Evolutionary conservation across 2,113 vertebrate species (phyloP).

Genomic region (Rhizomys pruinosus): DNA sequence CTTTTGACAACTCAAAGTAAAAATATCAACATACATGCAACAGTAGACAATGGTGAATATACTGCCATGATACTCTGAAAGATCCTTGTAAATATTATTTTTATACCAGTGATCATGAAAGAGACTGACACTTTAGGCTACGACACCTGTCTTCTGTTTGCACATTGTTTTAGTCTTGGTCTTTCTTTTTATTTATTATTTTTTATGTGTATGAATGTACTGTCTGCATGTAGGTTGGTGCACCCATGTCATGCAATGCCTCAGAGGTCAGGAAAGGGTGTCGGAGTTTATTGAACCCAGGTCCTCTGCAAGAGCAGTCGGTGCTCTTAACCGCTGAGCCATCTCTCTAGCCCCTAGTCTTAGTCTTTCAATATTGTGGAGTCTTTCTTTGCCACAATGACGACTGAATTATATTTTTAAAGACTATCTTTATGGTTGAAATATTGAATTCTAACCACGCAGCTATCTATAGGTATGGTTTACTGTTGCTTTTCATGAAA

Average conservation of each 20-base stretch:
- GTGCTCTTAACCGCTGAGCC: too few relatives aligned
- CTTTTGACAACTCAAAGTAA: not conserved
- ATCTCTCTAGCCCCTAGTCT: too few relatives aligned
- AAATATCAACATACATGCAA: slow-evolving; percentile 27
- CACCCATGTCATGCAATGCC: too few relatives aligned
- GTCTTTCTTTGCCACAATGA: not conserved
- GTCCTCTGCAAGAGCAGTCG: too few relatives aligned
- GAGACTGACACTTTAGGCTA: not conserved
- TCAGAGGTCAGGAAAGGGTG: too few relatives aligned
- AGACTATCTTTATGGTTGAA: not conserved
- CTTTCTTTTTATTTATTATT: too few relatives aligned
- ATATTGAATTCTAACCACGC: not conserved
- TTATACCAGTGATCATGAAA: not conserved
- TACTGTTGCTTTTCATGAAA: not conserved
- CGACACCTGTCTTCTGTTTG: not conserved
- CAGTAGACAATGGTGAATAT: not conserved
- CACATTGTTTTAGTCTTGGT: not conserved
- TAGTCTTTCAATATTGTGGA: not conserved
- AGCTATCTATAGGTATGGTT: not conserved
- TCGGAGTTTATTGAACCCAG: too few relatives aligned
- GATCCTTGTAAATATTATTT: not conserved
- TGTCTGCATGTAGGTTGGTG: too few relatives aligned
- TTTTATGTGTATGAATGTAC: too few relatives aligned
- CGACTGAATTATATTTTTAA: not conserved
- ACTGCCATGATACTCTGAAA: not conserved